phyloP scores from a whole-genome alignment of 2,888 invertebrate species.

The Hemaris fuciformis region DNA sequence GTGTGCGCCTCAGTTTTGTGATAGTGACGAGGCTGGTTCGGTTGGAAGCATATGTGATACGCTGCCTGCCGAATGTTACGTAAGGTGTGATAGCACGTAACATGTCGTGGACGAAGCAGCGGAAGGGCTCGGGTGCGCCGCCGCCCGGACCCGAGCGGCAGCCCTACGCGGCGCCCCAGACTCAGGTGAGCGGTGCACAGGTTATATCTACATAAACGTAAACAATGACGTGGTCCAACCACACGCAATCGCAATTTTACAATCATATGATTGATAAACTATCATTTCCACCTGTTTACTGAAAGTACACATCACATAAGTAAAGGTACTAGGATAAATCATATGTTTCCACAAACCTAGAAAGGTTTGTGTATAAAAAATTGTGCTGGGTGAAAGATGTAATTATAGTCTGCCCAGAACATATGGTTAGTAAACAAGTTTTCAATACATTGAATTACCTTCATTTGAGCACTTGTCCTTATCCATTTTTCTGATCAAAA shows the following conservation, averaged over 20 bases:
- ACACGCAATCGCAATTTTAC: background rate
- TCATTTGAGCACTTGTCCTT: background rate
- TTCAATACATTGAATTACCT: background rate
- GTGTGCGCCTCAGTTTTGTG: constrained; percentile 53
- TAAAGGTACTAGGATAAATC: background rate
- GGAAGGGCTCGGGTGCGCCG: constrained; percentile 49
- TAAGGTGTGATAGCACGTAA: constrained; percentile 59
- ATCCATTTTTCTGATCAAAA: background rate
- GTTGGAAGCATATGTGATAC: constrained; percentile 65
- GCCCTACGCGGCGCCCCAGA: constrained; percentile 59
- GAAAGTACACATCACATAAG: background rate
- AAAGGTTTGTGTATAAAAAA: no score
- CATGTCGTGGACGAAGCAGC: constrained; percentile 79
- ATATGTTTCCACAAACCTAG: no score
- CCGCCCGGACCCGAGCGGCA: constrained; percentile 52
- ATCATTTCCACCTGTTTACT: background rate
- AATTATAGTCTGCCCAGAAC: background rate
- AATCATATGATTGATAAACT: constrained; percentile 45
- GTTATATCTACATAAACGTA: constrained; percentile 59
- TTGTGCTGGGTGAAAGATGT: background rate
- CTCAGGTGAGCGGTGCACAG: constrained; percentile 61
- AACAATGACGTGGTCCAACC: constrained; percentile 68
- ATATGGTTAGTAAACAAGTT: background rate
- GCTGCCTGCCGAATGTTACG: constrained; percentile 69
- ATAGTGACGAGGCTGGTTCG: constrained; percentile 66